Conservation (phyloP, 2,113 vertebrate species). For the Spheniscus mendiculus region DNA sequence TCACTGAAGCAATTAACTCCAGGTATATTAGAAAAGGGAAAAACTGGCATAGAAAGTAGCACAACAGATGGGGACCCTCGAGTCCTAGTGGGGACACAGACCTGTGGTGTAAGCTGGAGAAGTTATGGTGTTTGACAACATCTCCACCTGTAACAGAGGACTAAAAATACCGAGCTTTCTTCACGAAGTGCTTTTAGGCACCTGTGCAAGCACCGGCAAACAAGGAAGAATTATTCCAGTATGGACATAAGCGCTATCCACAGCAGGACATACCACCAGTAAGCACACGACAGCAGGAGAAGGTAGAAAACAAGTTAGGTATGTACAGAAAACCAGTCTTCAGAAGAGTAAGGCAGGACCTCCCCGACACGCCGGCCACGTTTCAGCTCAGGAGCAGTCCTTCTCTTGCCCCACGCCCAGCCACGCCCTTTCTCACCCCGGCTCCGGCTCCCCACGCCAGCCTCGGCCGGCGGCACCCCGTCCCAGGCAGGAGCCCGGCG, state of each 20-base stretch:
- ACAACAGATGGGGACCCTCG: background rate
- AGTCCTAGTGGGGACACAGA: background rate
- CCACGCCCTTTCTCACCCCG: background rate
- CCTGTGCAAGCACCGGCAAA: background rate
- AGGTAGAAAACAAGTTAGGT: background rate
- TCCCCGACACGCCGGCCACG: background rate
- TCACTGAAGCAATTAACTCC: background rate
- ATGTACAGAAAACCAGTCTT: background rate
- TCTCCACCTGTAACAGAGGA: background rate
- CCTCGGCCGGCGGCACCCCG: background rate
- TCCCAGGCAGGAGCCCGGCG: background rate
- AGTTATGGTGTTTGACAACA: background rate
- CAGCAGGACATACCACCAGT: background rate
- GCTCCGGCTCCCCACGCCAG: background rate
- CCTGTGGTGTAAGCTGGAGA: background rate
- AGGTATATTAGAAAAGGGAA: background rate
- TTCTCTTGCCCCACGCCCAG: background rate
- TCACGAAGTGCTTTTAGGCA: background rate
- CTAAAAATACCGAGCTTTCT: background rate
- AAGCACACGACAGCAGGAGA: background rate
- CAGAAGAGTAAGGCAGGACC: background rate
- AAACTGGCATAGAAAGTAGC: background rate
- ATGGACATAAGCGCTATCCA: accelerated
- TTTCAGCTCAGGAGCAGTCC: background rate
- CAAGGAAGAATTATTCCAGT: background rate